Evolutionary conservation across 2,113 vertebrate genomes (phyloP).

Genomic region (Thermophis baileyi): DNA sequence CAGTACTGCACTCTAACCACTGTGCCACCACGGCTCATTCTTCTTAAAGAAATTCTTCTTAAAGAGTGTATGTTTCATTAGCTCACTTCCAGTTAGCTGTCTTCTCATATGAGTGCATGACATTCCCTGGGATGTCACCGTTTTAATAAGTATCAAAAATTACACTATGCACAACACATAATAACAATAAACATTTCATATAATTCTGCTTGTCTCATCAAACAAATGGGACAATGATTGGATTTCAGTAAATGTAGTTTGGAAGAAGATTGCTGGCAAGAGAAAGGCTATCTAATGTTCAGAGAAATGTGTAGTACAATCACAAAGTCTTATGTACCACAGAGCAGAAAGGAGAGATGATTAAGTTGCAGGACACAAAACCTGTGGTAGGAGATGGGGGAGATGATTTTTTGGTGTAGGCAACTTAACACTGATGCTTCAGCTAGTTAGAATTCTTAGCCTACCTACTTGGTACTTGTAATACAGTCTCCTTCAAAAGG

Average conservation of each 20-base stretch:
- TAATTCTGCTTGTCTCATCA: background rate
- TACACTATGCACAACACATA: background rate
- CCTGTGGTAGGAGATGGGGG: background rate
- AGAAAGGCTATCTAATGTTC: background rate
- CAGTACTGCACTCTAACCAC: too few species aligned
- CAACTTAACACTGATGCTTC: background rate
- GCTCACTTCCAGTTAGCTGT: background rate
- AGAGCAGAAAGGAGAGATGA: slow-evolving; percentile 3
- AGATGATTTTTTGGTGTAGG: background rate
- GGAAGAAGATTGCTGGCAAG: slow-evolving; percentile 14
- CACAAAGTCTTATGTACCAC: background rate
- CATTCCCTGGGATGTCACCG: background rate
- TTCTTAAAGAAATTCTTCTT: too few species aligned
- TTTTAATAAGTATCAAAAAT: slow-evolving; percentile 8
- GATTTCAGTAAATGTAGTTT: background rate
- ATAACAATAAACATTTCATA: fast-evolving
- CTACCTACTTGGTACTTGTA: too few species aligned
- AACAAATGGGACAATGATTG: background rate
- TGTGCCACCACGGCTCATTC: too few species aligned
- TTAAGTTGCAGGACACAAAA: background rate
- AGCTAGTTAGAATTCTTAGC: background rate
- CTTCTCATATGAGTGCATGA: background rate
- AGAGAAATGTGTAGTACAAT: slow-evolving; percentile 11
- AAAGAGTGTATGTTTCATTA: background rate
- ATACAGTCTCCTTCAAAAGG: background rate